Conservation (phyloP, 2,113 vertebrate genomes). For the Tragelaphus imberbis region DNA sequence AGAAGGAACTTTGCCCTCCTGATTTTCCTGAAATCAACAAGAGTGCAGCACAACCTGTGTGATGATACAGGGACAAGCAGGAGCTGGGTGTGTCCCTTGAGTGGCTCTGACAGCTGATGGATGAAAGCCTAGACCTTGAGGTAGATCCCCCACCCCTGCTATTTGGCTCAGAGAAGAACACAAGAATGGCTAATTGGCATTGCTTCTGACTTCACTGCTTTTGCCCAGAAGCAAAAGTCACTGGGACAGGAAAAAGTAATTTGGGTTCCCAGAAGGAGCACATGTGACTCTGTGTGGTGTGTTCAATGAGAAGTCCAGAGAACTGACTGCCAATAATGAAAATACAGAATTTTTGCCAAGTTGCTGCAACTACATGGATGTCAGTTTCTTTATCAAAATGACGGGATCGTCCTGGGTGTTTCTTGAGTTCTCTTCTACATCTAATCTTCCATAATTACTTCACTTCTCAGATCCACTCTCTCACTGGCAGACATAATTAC, state of each 20-base stretch:
- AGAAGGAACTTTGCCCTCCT: neutral
- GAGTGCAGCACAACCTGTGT: neutral
- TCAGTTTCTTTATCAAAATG: slow-evolving; percentile 1
- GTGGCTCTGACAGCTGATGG: neutral
- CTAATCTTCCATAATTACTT: slow-evolving; percentile 19
- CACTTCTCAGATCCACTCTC: neutral
- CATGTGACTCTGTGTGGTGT: neutral
- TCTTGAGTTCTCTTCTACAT: neutral
- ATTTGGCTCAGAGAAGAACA: neutral
- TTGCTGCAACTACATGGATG: neutral
- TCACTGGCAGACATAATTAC: neutral
- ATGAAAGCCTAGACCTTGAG: neutral
- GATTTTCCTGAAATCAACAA: neutral
- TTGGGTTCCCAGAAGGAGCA: slow-evolving; percentile 26
- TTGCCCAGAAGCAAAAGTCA: slow-evolving; percentile 46
- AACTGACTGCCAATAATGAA: neutral
- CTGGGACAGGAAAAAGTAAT: slow-evolving; percentile 12
- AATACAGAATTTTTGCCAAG: neutral
- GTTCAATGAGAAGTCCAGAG: neutral
- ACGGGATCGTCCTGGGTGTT: neutral
- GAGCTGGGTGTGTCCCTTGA: neutral
- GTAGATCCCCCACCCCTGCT: neutral
- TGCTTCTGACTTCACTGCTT: slow-evolving; percentile 34
- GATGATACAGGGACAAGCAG: neutral
- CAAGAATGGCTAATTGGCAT: neutral